Conservation (phyloP, 1,140 invertebrate genomes). For the Oedothorax gibbosus region DNA sequence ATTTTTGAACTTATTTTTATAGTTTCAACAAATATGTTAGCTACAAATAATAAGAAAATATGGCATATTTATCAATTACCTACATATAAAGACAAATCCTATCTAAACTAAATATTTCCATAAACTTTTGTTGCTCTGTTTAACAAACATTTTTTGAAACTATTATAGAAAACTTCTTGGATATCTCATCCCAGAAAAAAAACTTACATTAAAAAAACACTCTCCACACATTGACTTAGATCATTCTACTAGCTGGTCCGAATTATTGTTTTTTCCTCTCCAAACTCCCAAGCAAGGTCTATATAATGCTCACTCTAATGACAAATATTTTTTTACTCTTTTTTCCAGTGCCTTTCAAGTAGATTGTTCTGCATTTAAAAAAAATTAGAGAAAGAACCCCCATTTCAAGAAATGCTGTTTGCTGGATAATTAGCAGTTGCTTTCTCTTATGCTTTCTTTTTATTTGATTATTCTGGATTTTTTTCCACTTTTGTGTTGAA, state of each 20-base stretch:
- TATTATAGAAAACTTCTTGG: not conserved
- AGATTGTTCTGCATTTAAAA: slow-evolving; percentile 38
- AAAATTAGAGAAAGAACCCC: not conserved
- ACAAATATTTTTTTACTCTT: slow-evolving; percentile 21
- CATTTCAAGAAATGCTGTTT: slow-evolving; percentile 43
- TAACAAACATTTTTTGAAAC: no score
- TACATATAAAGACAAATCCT: no score
- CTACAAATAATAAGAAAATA: no score
- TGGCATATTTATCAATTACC: no score
- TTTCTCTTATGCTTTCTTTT: slow-evolving; percentile 16
- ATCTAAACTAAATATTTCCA: no score
- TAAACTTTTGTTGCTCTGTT: no score
- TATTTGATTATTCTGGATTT: not conserved
- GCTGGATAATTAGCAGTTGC: slow-evolving; percentile 52
- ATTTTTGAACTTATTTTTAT: no score
- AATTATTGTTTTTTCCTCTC: not conserved
- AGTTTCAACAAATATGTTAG: no score
- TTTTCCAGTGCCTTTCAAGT: not conserved
- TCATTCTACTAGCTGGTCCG: slow-evolving; percentile 1
- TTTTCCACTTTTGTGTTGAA: not conserved
- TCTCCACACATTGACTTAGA: slow-evolving; percentile 17
- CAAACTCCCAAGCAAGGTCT: slow-evolving; percentile 26
- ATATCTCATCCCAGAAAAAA: not conserved
- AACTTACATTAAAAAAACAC: not conserved
- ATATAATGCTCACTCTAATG: slow-evolving; percentile 32